phyloP scores from a whole-genome alignment of 2,113 vertebrate genomes.

The Prochilodus magdalenae region DNA sequence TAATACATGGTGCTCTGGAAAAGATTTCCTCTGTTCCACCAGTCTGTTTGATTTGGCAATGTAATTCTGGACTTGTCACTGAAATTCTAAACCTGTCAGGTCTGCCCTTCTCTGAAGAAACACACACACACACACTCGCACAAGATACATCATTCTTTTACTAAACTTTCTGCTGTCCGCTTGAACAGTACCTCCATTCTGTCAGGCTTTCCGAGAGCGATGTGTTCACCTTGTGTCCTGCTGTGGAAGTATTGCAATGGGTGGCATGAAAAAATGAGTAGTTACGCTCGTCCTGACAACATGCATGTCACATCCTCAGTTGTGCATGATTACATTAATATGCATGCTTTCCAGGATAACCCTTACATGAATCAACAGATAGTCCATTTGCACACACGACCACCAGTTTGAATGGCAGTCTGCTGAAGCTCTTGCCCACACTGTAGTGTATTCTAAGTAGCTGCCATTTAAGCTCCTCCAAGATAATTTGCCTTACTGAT shows the following conservation, averaged over 20 bases:
- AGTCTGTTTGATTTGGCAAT: slow-evolving; percentile 78
- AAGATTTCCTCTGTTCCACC: slow-evolving; percentile 77
- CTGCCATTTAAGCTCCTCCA: slow-evolving; percentile 71
- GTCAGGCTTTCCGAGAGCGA: slow-evolving; percentile 24
- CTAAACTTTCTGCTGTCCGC: slow-evolving; percentile 12
- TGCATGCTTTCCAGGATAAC: slow-evolving; percentile 23
- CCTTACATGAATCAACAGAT: slow-evolving; percentile 9
- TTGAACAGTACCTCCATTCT: slow-evolving; percentile 5
- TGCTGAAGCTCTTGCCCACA: slow-evolving; percentile 16
- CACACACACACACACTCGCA: slow-evolving; percentile 33
- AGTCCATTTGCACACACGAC: background rate
- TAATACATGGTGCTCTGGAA: slow-evolving; percentile 73
- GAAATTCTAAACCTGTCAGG: slow-evolving; percentile 68
- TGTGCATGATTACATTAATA: slow-evolving; percentile 36
- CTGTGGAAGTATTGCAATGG: background rate
- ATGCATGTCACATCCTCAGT: slow-evolving; percentile 30
- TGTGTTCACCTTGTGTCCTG: background rate
- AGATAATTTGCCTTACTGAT: slow-evolving; percentile 79
- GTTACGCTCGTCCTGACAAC: slow-evolving; percentile 2
- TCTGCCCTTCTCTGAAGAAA: slow-evolving; percentile 44
- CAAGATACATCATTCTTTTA: slow-evolving; percentile 22
- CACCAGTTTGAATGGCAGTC: slow-evolving; percentile 1
- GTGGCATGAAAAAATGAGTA: slow-evolving; percentile 1
- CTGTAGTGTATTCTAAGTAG: slow-evolving; percentile 70
- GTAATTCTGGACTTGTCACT: slow-evolving; percentile 71